Evolutionary conservation across 2,888 invertebrate species (phyloP), one percentile per base, ranked within the genome.

Genomic region (Aleiodes leptofemur): DNA sequence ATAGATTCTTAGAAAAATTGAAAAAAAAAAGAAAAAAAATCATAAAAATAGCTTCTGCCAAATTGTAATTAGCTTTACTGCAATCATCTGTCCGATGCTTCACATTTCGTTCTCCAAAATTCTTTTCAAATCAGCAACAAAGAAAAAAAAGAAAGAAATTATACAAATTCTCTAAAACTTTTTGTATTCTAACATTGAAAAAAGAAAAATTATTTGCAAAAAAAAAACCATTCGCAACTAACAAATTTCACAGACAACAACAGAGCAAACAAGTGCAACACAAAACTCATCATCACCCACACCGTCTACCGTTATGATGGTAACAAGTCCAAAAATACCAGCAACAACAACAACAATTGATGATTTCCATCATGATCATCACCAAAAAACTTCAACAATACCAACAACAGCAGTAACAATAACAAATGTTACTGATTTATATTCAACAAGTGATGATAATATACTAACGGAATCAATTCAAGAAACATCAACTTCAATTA

Each of bases 191-290:
- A 56, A 73, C 53, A 48, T 34, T 34, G 34, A 53, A 57, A 43
- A 57, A 57, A 72, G n/a, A 66, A 88, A 89, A 88, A 88, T 80
- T 83, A 84, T 82, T 85, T 85, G 84, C 84, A 84, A 86, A 87
- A 87, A 87, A 87, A 86, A 51, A 64, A 59, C 59, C 29, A 59
- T 59, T 83, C 86, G 89, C 89, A 87, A 89, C 89, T 89, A 89
- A 89, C 89, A 84, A 56, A 87, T 89, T 89, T 86, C 89, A 82
- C 88, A 89, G 89, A 89, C 89, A 79, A 81, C 80, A 78, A 78
- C 85, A 81, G 77, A 75, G 50, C 82, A 81, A 59, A 82, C 88
- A 86, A 89, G 88, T 8, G 90, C 89, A 13, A 88, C 88, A 59
- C 83, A 88, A 9, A 78, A 29, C 51, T 50, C 51, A 50, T 83